Evolutionary conservation across 2,113 vertebrate genomes (phyloP).

Genomic region (Dryoscopus gambensis): DNA sequence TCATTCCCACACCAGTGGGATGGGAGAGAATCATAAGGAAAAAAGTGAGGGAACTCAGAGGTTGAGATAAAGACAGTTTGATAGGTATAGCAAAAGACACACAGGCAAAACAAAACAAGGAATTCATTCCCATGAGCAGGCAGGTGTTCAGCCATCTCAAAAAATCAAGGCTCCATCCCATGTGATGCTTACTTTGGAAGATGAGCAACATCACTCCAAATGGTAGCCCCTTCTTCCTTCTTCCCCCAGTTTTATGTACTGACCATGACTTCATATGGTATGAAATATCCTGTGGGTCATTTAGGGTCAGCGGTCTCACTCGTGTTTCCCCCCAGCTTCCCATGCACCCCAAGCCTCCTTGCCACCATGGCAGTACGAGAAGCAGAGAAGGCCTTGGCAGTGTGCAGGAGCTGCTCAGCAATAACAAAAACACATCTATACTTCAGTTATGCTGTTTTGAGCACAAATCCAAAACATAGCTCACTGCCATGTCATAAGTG

Average conservation of each 20-base stretch:
- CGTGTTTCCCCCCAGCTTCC: neutral
- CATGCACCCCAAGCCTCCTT: neutral
- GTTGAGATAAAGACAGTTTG: neutral
- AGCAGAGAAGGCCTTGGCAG: neutral
- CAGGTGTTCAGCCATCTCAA: neutral
- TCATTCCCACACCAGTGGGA: neutral
- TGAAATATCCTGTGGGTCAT: neutral
- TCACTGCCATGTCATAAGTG: neutral
- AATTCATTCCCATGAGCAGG: neutral
- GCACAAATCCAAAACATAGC: neutral
- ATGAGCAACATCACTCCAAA: neutral
- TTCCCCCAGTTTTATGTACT: neutral
- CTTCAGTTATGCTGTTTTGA: neutral
- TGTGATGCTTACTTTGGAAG: fast-evolving
- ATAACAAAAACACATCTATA: neutral
- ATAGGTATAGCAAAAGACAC: neutral
- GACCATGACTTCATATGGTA: neutral
- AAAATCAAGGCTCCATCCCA: neutral
- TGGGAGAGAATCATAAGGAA: neutral
- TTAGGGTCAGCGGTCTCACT: neutral
- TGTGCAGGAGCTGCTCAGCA: neutral
- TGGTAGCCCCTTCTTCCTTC: neutral
- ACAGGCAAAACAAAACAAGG: neutral
- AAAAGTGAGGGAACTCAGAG: neutral
- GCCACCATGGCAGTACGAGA: neutral